These are phyloP conservation scores for Scaptomyza montana DNA, from an alignment of 1,140 invertebrate species.

Conservation along the genomic window DNA sequence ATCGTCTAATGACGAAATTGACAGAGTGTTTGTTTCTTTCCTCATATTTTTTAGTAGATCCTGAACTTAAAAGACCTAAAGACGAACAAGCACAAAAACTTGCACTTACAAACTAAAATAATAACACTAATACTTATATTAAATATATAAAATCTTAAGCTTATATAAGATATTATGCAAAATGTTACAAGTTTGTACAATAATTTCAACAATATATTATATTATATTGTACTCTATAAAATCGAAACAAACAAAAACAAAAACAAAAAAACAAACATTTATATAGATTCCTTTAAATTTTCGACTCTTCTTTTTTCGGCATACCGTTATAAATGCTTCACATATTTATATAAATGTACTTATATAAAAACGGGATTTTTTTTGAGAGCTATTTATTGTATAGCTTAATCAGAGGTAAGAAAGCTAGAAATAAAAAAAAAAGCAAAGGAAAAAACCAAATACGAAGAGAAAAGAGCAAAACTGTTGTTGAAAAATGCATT, in stretches of 20 bases:
- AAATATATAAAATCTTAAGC: constrained; percentile 24
- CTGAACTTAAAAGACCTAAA: constrained; percentile 30
- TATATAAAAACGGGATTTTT: constrained; percentile 31
- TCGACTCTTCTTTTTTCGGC: constrained; percentile 33
- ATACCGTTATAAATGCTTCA: constrained; percentile 38
- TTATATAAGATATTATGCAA: constrained; percentile 35
- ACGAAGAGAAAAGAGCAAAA: constrained; percentile 38
- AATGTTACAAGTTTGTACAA: constrained; percentile 69
- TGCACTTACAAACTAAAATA: constrained; percentile 51
- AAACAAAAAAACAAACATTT: constrained; percentile 34
- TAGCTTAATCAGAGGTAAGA: constrained; percentile 39
- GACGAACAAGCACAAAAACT: constrained; percentile 57
- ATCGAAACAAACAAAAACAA: constrained; percentile 1
- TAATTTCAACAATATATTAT: constrained; percentile 55
- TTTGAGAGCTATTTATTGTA: constrained; percentile 47
- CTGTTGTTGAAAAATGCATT: constrained; percentile 80
- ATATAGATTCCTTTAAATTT: constrained; percentile 43
- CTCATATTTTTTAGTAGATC: constrained; percentile 27
- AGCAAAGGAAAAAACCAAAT: constrained; percentile 4
- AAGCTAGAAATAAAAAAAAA: constrained; percentile 12
- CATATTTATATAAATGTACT: constrained; percentile 35
- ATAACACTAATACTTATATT: background rate
- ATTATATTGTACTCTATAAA: constrained; percentile 32
- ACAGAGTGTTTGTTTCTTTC: constrained; percentile 16
- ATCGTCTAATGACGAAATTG: constrained; percentile 8